Percentiles rank a stretch among this genome's conserved stretches.
Conservation (phyloP, 2,888 invertebrate species). For the Microchrysa polita region DNA sequence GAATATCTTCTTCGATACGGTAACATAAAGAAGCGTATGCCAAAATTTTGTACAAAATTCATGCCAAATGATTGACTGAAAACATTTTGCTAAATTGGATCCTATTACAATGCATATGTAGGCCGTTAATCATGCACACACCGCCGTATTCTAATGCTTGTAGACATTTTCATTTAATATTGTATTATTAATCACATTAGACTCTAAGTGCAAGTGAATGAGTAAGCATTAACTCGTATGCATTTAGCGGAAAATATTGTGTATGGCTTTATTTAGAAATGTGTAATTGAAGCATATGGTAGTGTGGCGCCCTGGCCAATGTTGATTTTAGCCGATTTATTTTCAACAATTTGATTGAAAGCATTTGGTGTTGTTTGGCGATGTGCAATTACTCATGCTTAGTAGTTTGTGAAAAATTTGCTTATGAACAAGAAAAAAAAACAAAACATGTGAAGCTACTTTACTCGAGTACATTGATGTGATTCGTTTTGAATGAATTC, state of each 20-base stretch:
- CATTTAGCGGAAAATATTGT: neutral
- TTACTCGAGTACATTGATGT: no score
- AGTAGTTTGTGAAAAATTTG: no score
- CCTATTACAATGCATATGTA: neutral
- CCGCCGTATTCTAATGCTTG: neutral
- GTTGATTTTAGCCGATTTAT: no score
- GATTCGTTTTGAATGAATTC: no score
- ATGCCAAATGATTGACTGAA: constrained; percentile 1
- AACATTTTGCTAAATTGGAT: constrained; percentile 7
- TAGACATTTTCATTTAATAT: neutral
- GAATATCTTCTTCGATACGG: neutral
- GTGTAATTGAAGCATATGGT: neutral
- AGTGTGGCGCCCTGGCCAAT: neutral
- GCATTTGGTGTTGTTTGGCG: no score
- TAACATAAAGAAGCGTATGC: neutral
- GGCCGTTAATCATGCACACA: constrained; percentile 19
- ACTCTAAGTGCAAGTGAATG: neutral
- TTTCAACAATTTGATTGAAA: no score
- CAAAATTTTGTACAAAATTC: neutral
- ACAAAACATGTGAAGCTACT: no score
- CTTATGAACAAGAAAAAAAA: no score
- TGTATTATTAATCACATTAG: constrained; percentile 3
- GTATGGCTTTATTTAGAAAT: neutral
- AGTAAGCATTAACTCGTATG: neutral
- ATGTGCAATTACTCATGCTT: no score